Evolutionary conservation across 2,888 invertebrate genomes (phyloP), one percentile per base, ranked within the genome.

Genomic region (Drosophila differens): DNA sequence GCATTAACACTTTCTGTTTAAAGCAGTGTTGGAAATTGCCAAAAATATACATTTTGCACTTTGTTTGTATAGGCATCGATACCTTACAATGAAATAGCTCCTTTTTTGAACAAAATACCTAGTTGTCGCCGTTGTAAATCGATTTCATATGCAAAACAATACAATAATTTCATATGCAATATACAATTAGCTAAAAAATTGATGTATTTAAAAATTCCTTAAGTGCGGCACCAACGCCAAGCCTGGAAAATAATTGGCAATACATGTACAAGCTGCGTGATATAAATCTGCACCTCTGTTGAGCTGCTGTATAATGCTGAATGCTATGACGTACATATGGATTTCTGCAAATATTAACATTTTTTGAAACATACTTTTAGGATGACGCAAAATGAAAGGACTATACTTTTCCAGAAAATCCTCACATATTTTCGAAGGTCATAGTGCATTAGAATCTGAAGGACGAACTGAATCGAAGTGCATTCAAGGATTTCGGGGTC

Each of bases 1-100:
- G 58, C 35, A 70, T 19, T 25, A 25, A 49, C 39, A 35, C 33
- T 14, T 33, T 55, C 39, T 49, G 51, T 16, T 39, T 25, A 4
- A 25, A 30, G 4, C 30, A 58, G 69, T 69, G 70, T 28, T 51
- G 25, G n/a, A 37, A 54, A 47, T 6, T 1, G 6, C 25, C 14
- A 19, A 14, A 67, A 54, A 10, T 32, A 4, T 16, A n/a, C 0
- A 30, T 37, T 22, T 2, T 59, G 19, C n/a, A 7, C 5, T 19
- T 16, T 30, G 12, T 7, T 55, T 6, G 7, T 9, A 3, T 7
- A 12, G 2, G 37, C 39, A 57, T 58, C 44, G 58, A 58, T 58
- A 58, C 16, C 16, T 32, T 10, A 16, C 39, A 30, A 37, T 44
- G 1, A 44, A 44, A 44, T 44, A 0, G 22, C 6, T 14, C 1